These are phyloP conservation scores for Leptonema lineaticorne DNA, from an alignment of 1,140 invertebrate species.

Conservation along the genomic window DNA sequence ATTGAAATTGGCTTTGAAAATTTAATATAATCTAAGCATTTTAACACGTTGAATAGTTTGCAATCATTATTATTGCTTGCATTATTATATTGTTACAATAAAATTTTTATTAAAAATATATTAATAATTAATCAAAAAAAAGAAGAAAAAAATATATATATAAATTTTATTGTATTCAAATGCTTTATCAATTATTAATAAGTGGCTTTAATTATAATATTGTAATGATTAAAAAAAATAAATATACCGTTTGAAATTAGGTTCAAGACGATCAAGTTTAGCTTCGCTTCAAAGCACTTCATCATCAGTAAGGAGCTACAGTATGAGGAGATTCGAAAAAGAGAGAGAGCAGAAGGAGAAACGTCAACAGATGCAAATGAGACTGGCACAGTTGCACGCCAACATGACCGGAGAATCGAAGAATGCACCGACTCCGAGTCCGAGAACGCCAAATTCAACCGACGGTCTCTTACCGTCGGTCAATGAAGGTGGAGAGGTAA, in stretches of 20 bases:
- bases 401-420: slow-evolving; percentile 53
- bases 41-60: too few species aligned
- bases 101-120: too few species aligned
- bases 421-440: slow-evolving; percentile 67
- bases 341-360: slow-evolving; percentile 76
- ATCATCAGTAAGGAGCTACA: slow-evolving; percentile 77
- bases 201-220: too few species aligned
- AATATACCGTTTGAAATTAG: slow-evolving; percentile 49
- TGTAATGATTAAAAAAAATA: not conserved
- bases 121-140: too few species aligned
- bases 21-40: too few species aligned
- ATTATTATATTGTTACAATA: too few species aligned
- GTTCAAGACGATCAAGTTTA: slow-evolving; percentile 79
- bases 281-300: slow-evolving; percentile 77
- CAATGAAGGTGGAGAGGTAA: slow-evolving; percentile 71
- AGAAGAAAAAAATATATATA: too few species aligned
- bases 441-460: slow-evolving; percentile 72
- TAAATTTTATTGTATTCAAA: too few species aligned
- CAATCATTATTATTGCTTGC: too few species aligned
- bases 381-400: slow-evolving; percentile 63
- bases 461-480: slow-evolving; percentile 74
- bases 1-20: too few species aligned
- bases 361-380: slow-evolving; percentile 69
- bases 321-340: slow-evolving; percentile 71
- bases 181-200: too few species aligned